A percentile compares a stretch with the other conserved stretches of the same genome.
These are phyloP conservation scores for Staurois parvus DNA, from an alignment of 2,797 vertebrate species.

Conservation along the genomic window DNA sequence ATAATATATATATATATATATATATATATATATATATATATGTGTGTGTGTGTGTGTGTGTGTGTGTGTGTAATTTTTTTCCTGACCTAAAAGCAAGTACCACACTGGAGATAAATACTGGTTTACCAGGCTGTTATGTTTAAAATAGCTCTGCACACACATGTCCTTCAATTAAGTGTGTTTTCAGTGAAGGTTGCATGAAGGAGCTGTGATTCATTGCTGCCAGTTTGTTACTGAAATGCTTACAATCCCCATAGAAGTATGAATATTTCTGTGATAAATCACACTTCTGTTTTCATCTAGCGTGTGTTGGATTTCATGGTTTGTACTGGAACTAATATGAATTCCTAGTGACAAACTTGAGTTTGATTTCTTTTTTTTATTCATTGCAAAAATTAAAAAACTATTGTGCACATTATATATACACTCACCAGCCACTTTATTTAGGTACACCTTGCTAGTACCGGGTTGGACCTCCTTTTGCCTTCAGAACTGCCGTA, in stretches of 20 bases:
- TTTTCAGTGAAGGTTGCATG: slow-evolving; percentile 36
- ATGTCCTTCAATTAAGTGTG: slow-evolving; percentile 42
- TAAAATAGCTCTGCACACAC: slow-evolving; percentile 32
- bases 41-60: no score
- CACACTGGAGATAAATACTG: slow-evolving; percentile 36
- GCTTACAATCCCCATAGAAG: not conserved
- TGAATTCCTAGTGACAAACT: not conserved
- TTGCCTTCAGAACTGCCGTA: no score
- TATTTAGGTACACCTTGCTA: no score
- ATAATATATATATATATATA: no score
- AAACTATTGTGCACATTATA: no score
- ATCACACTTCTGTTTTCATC: slow-evolving; percentile 11
- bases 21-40: no score
- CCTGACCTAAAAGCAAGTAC: not conserved
- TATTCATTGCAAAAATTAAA: no score
- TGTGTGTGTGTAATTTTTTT: no score
- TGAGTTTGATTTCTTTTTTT: no score
- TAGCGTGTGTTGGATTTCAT: not conserved
- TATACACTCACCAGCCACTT: no score
- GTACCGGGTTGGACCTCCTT: no score
- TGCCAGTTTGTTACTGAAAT: slow-evolving; percentile 19
- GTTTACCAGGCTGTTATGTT: slow-evolving; percentile 6
- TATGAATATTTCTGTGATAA: slow-evolving; percentile 18
- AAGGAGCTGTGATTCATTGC: slow-evolving; percentile 38
- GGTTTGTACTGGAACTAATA: not conserved